phyloP scores from a whole-genome alignment of 1,140 invertebrate genomes.

The Meteorus sp. region DNA sequence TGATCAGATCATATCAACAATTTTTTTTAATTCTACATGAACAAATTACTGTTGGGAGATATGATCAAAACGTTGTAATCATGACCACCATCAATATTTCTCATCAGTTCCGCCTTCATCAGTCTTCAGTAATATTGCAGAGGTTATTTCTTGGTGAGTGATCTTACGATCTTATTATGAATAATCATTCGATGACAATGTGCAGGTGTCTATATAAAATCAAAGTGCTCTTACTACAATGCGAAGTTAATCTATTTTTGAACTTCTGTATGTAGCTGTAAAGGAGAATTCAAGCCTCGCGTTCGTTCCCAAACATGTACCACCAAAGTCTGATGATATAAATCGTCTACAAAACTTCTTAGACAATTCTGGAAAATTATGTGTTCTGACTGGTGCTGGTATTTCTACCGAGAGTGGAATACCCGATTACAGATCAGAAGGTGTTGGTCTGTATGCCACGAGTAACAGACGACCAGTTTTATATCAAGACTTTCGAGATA shows the following conservation, averaged over 20 bases:
- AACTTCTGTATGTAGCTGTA: slow-evolving; percentile 5
- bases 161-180: not conserved
- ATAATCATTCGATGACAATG: not conserved
- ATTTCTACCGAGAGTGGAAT: slow-evolving; percentile 96
- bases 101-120: not conserved
- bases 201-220: no score
- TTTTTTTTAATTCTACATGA: no score
- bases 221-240: no score
- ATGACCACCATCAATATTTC: not conserved
- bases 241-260: no score
- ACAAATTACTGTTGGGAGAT: no score
- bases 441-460: slow-evolving; percentile 87
- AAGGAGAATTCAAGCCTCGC: slow-evolving; percentile 36
- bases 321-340: slow-evolving; percentile 66
- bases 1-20: no score
- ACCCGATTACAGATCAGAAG: slow-evolving; percentile 91
- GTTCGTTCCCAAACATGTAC: slow-evolving; percentile 74
- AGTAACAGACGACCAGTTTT: slow-evolving; percentile 81
- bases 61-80: no score
- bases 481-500: slow-evolving; percentile 83
- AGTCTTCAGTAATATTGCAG: not conserved
- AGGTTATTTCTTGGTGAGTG: not conserved
- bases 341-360: slow-evolving; percentile 69
- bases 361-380: slow-evolving; percentile 61
- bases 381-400: slow-evolving; percentile 89